Percentiles rank a stretch among this genome's conserved stretches.
phyloP scores from a whole-genome alignment of 2,888 invertebrate genomes.

The Hypercompe scribonia region DNA sequence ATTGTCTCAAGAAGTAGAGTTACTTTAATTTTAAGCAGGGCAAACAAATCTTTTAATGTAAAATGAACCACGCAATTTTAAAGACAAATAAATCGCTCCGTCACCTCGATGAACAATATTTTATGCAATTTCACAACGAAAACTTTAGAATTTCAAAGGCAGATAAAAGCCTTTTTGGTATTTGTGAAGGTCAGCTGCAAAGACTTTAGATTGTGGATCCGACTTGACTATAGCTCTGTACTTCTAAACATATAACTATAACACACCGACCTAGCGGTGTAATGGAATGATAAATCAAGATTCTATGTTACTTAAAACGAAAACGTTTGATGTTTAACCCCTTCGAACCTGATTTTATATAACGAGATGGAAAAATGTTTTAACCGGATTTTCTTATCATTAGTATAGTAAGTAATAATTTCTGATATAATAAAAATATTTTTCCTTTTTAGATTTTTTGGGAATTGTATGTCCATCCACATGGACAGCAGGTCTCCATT shows the following conservation, averaged over 20 bases:
- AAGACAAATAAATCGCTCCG: slow-evolving; percentile 66
- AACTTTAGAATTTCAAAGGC: slow-evolving; percentile 66
- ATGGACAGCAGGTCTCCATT: no score
- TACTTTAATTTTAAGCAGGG: background rate
- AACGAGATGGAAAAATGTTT: no score
- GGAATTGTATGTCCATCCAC: no score
- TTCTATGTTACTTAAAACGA: no score
- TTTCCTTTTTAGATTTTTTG: no score
- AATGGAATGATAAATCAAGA: no score
- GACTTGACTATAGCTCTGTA: background rate
- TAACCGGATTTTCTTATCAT: no score
- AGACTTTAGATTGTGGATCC: slow-evolving; percentile 39
- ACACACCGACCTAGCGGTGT: background rate
- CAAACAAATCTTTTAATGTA: slow-evolving; percentile 41
- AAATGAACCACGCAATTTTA: slow-evolving; percentile 55
- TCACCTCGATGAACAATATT: slow-evolving; percentile 65
- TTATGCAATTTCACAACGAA: slow-evolving; percentile 71
- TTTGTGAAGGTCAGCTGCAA: slow-evolving; percentile 59
- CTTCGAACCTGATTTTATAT: no score
- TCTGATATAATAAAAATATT: no score
- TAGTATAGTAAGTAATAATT: no score
- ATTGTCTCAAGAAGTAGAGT: background rate
- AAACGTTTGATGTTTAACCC: no score
- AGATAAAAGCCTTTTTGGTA: slow-evolving; percentile 56
- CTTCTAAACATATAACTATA: background rate